phyloP scores from a whole-genome alignment of 2,888 invertebrate species.

The Pyrgus malvae region DNA sequence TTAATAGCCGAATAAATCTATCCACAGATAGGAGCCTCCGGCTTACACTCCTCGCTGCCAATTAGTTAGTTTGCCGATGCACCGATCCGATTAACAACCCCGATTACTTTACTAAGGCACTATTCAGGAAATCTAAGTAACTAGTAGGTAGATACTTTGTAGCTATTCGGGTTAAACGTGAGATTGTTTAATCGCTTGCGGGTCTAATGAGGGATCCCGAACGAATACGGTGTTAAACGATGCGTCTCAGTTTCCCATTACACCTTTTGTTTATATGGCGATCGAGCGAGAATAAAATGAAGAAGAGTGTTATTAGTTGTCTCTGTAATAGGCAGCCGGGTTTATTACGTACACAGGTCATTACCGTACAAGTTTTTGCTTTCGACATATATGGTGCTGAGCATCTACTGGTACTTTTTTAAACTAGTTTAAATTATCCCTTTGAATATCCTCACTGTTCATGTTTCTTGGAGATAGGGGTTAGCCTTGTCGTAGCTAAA shows the following conservation, averaged over 20 bases:
- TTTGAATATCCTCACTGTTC: constrained; percentile 20
- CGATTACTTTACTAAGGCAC: constrained; percentile 60
- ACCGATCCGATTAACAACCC: constrained; percentile 68
- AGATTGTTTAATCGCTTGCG: constrained; percentile 51
- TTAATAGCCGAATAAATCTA: constrained; percentile 63
- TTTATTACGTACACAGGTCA: constrained; percentile 26
- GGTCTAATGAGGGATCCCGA: constrained; percentile 51
- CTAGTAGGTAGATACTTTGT: constrained; percentile 35
- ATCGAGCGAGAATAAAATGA: constrained; percentile 34
- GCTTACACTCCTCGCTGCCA: constrained; percentile 56
- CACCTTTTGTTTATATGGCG: constrained; percentile 36
- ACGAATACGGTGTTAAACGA: constrained; percentile 47
- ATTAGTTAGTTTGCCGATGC: constrained; percentile 66
- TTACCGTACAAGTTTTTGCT: constrained; percentile 33
- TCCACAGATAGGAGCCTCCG: constrained; percentile 42
- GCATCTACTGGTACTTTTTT: constrained; percentile 19
- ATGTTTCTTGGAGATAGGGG: constrained; percentile 16
- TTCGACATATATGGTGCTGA: constrained; percentile 31
- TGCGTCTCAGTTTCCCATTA: constrained; percentile 38
- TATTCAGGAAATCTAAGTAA: constrained; percentile 43
- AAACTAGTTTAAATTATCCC: constrained; percentile 27
- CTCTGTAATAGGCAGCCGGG: constrained; percentile 27
- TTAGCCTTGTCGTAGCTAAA: constrained; percentile 7
- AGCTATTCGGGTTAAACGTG: constrained; percentile 43
- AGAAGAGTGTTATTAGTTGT: constrained; percentile 32